Base-by-base conservation (phyloP, 2,797 vertebrate genomes). In the Rhodeus uyekii region DNA sequence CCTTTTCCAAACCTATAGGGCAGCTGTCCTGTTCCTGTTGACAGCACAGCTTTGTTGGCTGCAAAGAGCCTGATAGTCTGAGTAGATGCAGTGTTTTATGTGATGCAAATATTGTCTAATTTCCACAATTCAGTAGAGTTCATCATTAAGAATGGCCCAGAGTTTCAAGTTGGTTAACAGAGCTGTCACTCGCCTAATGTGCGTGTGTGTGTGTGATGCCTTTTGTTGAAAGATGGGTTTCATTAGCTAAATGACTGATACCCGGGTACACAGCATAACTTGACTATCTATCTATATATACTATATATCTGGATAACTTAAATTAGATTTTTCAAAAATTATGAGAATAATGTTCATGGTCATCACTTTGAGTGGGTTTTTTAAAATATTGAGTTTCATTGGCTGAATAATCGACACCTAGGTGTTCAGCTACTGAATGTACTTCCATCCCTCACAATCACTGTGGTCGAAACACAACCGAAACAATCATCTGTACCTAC, bases 21-120 rank as follows among this genome's bases (percentile, higher is more conserved):
- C 86, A 87, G 86, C 86, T 86, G 87, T 79, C 61, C 65, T 39
- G 48, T 27, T 55, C 61, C 42, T 34, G 13, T 60, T 80, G 60
- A 84, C 50, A 63, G 42, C 73, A 53, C 34, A 61, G 72, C 48
- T 76, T 82, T 68, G 27, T 65, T 58, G 63, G 61, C 55, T 67
- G 72, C 60, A 29, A 32, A 53, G 34, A 74, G 36, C 44, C 14
- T 32, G 34, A 53, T 22, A 53, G 74, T 60, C 39, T 63, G 55
- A 22, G 12, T 22, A 63, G 27, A n/a, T 63, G 16, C 9, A 3
- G 24, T 38, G 0, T 53, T 58, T 39, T 44, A 10, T 53, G 39
- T 42, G 1, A n/a, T 69, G 12, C 48, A 27, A 61, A 44, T 9
- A 8, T 61, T 8, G 4, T 13, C 50, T 29, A 2, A 19, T 29